These are phyloP conservation scores for Patiria pectinifera DNA, from an alignment of 53 echinoderm and acorn worm species.

Conservation along the genomic window DNA sequence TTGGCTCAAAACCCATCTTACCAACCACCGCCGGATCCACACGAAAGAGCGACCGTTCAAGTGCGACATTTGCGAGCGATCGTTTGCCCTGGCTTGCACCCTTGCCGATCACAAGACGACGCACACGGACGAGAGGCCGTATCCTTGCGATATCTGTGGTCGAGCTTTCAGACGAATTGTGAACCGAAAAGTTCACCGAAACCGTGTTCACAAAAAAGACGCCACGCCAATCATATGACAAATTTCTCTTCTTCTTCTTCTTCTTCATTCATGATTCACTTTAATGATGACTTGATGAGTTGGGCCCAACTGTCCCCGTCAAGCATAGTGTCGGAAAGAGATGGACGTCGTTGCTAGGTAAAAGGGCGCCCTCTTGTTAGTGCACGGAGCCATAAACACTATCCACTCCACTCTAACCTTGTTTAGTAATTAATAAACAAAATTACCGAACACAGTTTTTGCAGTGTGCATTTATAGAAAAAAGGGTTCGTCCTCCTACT, in stretches of 20 bases:
- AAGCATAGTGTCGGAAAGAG: no score
- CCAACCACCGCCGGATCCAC: conserved; percentile 49
- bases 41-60: conserved; percentile 2
- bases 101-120: not conserved
- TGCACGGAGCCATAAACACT: no score
- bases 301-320: no score
- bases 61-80: not conserved
- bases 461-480: no score
- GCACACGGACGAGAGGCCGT: not conserved
- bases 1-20: not conserved
- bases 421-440: no score
- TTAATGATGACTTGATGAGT: not conserved
- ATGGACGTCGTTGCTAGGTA: no score
- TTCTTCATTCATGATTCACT: no score
- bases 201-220: not conserved
- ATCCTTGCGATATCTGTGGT: not conserved
- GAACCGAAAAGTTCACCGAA: not conserved
- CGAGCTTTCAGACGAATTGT: not conserved
- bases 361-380: no score
- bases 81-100: not conserved
- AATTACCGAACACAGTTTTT: no score
- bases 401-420: no score
- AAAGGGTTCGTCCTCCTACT: no score
- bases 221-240: not conserved
- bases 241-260: no score